A percentile compares a stretch with the other conserved stretches of the same genome.
Evolutionary conservation across 2,113 vertebrate genomes (phyloP).

Genomic region (Myotis davidii): DNA sequence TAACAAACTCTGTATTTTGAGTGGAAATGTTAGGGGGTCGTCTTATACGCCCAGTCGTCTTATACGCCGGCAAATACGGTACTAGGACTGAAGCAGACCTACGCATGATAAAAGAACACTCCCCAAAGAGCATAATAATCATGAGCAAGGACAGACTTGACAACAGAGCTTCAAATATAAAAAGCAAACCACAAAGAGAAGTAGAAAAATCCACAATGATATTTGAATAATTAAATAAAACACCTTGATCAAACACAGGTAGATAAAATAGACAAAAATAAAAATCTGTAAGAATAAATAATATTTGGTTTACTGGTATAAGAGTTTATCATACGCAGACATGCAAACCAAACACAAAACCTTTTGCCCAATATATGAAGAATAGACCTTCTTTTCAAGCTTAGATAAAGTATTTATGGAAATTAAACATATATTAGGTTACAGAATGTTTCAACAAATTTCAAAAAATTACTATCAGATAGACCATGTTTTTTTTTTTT

Average conservation of each 20-base stretch:
- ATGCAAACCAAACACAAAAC: neutral
- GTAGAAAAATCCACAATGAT: neutral
- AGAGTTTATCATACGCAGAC: neutral
- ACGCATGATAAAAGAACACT: neutral
- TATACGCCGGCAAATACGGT: too few relatives aligned
- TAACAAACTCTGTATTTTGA: too few relatives aligned
- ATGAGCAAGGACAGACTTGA: neutral
- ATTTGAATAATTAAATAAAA: neutral
- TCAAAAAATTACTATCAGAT: neutral
- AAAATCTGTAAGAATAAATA: neutral
- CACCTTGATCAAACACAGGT: neutral
- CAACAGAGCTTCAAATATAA: neutral
- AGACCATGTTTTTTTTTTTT: neutral
- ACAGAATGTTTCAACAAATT: neutral
- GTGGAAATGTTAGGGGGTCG: too few relatives aligned
- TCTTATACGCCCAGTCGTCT: too few relatives aligned
- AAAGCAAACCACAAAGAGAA: neutral
- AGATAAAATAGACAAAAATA: neutral
- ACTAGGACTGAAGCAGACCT: neutral
- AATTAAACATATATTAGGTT: neutral
- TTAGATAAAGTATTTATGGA: neutral
- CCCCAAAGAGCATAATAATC: neutral
- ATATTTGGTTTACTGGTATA: neutral
- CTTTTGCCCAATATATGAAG: neutral
- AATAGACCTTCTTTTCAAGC: neutral